Evolutionary conservation across 2,797 vertebrate genomes (phyloP).

Genomic region (Gymnothorax reevesii): DNA sequence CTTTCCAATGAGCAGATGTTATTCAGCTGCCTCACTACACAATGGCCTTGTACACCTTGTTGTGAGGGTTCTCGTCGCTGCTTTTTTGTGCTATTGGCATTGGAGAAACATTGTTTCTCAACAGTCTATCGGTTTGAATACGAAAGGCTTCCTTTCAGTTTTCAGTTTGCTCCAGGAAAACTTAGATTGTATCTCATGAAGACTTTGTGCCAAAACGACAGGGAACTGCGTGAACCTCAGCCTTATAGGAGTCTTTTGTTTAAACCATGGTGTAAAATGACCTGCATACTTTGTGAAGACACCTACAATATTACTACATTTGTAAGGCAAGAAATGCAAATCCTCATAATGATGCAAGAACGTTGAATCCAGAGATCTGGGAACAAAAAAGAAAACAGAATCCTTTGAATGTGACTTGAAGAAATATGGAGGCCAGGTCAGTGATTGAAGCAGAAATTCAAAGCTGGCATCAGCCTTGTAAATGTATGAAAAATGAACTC

Average conservation of each 20-base stretch:
- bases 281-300: not conserved
- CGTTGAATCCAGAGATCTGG: not conserved
- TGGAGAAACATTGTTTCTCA: not conserved
- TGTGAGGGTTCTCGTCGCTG: not conserved
- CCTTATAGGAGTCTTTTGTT: not conserved
- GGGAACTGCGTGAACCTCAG: not conserved
- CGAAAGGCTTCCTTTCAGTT: not conserved
- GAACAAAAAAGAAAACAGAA: slow-evolving; percentile 4
- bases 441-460: not conserved
- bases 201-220: not conserved
- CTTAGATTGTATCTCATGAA: not conserved
- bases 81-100: not conserved
- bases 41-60: not conserved
- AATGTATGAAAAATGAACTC: slow-evolving; percentile 16
- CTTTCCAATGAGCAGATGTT: not conserved
- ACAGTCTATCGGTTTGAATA: not conserved
- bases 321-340: not conserved
- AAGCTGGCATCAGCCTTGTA: not conserved
- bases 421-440: not conserved
- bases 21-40: not conserved
- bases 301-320: not conserved
- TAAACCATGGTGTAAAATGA: not conserved
- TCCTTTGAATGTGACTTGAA: slow-evolving; percentile 12
- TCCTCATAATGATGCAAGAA: not conserved
- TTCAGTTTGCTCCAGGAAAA: not conserved